Base-by-base conservation (phyloP, 2,113 vertebrate genomes). In the Amphiprion percula region DNA sequence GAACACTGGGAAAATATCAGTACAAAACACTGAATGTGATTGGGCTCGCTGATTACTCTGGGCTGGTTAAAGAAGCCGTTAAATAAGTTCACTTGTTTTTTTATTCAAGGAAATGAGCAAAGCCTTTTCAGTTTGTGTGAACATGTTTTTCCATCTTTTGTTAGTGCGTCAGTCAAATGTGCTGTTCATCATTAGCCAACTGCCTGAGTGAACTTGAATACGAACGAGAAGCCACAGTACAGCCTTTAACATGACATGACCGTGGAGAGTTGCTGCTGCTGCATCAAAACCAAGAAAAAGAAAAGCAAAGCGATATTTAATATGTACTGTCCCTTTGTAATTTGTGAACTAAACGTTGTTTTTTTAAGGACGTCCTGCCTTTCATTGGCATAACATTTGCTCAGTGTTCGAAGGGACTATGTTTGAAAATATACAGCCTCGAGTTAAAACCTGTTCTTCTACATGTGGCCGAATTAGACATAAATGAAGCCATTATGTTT, bases 121-220 rank as follows among this genome's bases (percentile, higher is more conserved):
- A 53, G 30, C n/a, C 49, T 23, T 54, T 69, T 61, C 12, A n/a
- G 39, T 67, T 52, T 81, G 2, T 74, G 47, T 73, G 28, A 68
- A 23, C 54, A 23, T 61, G 10, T 58, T 74, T 21, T 79, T 56
- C 2, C 16, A 14, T 52, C 53, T 73, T 66, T 53, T 68, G 10
- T 55, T 24, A 28, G n/a, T 11, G 24, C 55, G 11, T 71, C 37
- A 79, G 24, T 75, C 33, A 62, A 49, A 69, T 68, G 49, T 68
- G 54, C 69, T 86, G 53, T 82, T 56, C 50, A 61, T 69, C n/a
- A 41, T 59, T 41, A 54, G 24, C 84, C 47, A 46, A 65, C 61
- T 69, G 56, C 80, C 82, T 86, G 76, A 84, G 78, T 78, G 65
- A 88, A 82, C 86, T 87, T 91, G 87, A 91, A 77, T 33, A 44